Evolutionary conservation across 2,888 invertebrate species (phyloP).

Genomic region (Acleris sparsana): DNA sequence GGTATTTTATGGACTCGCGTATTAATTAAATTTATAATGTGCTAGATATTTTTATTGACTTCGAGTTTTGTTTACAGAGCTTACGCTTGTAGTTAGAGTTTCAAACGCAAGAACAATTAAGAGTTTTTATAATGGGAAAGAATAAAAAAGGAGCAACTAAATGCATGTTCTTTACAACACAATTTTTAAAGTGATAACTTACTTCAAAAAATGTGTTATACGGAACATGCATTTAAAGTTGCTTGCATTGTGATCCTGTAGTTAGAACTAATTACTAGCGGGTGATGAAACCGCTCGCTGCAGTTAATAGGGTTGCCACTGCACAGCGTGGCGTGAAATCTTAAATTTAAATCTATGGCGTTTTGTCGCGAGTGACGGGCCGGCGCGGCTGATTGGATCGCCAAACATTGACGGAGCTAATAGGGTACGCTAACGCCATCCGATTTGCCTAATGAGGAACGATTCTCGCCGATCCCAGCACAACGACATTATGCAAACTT

Average conservation of each 20-base stretch:
- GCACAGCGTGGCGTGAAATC: conserved; percentile 18
- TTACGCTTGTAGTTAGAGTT: too few species aligned
- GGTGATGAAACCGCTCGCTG: conserved; percentile 1
- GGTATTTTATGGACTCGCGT: conserved; percentile 30
- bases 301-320: conserved; percentile 21
- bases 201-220: too few species aligned
- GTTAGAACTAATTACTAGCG: neutral
- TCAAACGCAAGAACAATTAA: too few species aligned
- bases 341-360: conserved; percentile 35
- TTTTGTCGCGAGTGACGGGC: conserved; percentile 52
- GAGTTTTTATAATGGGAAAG: too few species aligned
- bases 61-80: conserved; percentile 1
- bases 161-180: too few species aligned
- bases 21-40: conserved; percentile 30
- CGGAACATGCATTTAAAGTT: too few species aligned
- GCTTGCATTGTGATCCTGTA: neutral
- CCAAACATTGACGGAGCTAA: conserved; percentile 79
- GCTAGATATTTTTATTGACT: conserved; percentile 30
- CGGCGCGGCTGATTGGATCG: conserved; percentile 61
- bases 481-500: conserved; percentile 76
- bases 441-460: conserved; percentile 80
- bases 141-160: too few species aligned
- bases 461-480: conserved; percentile 62
- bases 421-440: conserved; percentile 72
- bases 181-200: too few species aligned